Evolutionary conservation across 2,113 vertebrate species (phyloP).

Genomic region (Psittacara wagleri): DNA sequence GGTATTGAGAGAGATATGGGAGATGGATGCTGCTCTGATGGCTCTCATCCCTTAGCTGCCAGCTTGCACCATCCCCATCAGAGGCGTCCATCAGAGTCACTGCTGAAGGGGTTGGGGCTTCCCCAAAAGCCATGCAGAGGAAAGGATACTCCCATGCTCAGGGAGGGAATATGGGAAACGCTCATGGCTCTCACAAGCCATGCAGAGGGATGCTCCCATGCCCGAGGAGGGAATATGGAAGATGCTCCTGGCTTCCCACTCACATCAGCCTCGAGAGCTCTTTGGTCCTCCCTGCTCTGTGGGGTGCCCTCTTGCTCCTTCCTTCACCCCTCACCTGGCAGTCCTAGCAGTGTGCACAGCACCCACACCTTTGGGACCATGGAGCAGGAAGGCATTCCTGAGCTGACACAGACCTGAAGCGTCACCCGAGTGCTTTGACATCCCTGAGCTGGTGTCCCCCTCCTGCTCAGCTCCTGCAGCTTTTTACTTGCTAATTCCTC

Average conservation of each 20-base stretch:
- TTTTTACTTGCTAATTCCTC: neutral
- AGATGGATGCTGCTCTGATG: neutral
- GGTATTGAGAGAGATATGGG: accelerated
- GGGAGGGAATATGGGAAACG: neutral
- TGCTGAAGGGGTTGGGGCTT: neutral
- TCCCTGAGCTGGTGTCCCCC: neutral
- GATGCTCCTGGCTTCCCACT: neutral
- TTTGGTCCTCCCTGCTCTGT: neutral
- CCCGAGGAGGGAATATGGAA: neutral
- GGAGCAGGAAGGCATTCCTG: neutral
- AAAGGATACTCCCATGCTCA: accelerated
- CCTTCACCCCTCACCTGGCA: neutral
- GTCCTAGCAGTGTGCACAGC: neutral
- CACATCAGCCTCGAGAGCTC: accelerated
- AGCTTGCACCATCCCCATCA: accelerated
- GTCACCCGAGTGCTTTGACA: neutral
- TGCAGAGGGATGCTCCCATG: neutral
- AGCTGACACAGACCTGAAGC: neutral
- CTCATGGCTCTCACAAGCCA: neutral
- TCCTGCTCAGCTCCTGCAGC: neutral
- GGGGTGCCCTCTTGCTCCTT: neutral
- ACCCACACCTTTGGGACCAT: neutral
- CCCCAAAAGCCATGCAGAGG: neutral
- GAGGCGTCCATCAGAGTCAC: neutral
- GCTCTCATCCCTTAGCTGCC: neutral